A percentile compares a stretch with the other conserved stretches of the same genome.
phyloP scores from a whole-genome alignment of 35 echinoderm and acorn worm species.

The Antedon bifida region DNA sequence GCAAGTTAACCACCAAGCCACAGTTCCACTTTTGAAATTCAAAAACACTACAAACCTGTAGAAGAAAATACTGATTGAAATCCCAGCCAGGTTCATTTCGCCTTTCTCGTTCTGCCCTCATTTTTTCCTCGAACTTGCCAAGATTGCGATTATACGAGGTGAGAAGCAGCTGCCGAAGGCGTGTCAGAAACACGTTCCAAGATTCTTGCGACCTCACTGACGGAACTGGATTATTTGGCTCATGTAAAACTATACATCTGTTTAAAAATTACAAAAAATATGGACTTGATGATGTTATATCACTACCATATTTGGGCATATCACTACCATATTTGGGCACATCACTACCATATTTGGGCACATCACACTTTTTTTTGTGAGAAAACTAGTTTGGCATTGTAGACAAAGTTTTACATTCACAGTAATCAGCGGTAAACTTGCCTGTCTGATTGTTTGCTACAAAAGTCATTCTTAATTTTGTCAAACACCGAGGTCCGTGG shows the following conservation, averaged over 20 bases:
- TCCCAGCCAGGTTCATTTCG: conserved; percentile 70
- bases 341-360: too few relatives aligned
- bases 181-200: conserved; percentile 48
- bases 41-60: conserved; percentile 91
- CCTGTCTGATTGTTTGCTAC: conserved; percentile 83
- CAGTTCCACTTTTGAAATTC: too few relatives aligned
- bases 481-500: conserved; percentile 74
- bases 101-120: conserved; percentile 61
- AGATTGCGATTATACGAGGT: conserved; percentile 66
- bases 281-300: too few relatives aligned
- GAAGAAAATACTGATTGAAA: conserved; percentile 79
- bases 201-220: conserved; percentile 69
- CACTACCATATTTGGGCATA: too few relatives aligned
- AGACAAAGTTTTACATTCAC: too few relatives aligned
- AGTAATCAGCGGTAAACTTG: neutral
- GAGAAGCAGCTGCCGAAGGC: conserved; percentile 60
- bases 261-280: too few relatives aligned
- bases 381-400: too few relatives aligned
- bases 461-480: conserved; percentile 92
- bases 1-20: too few relatives aligned
- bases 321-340: too few relatives aligned
- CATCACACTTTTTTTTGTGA: too few relatives aligned
- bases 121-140: conserved; percentile 66
- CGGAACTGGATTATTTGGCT: conserved; percentile 75
- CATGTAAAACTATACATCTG: conserved; percentile 87